Evolutionary conservation across 2,797 vertebrate genomes (phyloP).

Genomic region (Poeciliopsis infans): DNA sequence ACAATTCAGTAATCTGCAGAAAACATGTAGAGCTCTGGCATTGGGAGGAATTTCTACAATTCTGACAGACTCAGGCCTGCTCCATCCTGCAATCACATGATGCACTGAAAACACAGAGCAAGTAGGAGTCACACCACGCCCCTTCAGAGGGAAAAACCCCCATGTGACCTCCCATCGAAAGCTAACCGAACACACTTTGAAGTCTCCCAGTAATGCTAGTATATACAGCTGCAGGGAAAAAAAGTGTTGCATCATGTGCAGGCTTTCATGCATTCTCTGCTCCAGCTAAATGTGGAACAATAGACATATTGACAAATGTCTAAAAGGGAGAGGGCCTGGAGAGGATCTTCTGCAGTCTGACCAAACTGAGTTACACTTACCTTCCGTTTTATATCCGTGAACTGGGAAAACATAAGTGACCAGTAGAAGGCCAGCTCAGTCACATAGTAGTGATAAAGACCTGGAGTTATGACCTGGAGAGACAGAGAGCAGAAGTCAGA

Average conservation of each 20-base stretch:
- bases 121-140: neutral
- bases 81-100: conserved; percentile 70
- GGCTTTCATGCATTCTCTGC: neutral
- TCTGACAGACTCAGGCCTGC: conserved; percentile 58
- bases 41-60: conserved; percentile 57
- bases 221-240: neutral
- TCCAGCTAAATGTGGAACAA: conserved; percentile 50
- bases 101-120: conserved; percentile 55
- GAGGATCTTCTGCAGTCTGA: conserved; percentile 7
- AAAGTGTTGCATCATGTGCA: neutral
- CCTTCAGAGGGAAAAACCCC: conserved; percentile 1
- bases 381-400: conserved; percentile 97
- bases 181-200: conserved; percentile 1
- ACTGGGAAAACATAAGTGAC: conserved; percentile 99
- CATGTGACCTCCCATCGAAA: conserved; percentile 45
- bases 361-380: conserved; percentile 76
- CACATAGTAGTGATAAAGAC: conserved; percentile 93
- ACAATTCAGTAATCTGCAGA: conserved; percentile 8
- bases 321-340: conserved; percentile 24
- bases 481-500: conserved; percentile 18
- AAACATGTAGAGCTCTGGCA: conserved; percentile 18
- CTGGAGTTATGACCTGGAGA: conserved; percentile 85
- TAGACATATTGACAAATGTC: conserved; percentile 13
- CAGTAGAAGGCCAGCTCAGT: conserved; percentile 94
- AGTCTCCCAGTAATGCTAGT: neutral